Conservation (phyloP, 2,113 vertebrate genomes). For the Semicossyphus pulcher region DNA sequence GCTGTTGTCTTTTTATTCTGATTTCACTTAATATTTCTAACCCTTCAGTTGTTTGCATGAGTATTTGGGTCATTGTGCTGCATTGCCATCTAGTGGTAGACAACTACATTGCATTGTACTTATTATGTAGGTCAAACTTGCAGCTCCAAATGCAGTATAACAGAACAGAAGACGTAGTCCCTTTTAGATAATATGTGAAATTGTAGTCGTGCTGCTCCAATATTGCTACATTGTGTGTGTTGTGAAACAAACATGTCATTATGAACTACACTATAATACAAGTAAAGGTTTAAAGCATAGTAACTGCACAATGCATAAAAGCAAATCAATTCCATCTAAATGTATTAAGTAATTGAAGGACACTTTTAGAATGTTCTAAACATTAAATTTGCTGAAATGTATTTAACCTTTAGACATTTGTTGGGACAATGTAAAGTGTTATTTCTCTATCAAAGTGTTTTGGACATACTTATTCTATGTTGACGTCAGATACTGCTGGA, state of each 20-base stretch:
- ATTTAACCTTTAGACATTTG: too few species aligned
- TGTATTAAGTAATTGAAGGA: too few species aligned
- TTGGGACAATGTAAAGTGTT: too few species aligned
- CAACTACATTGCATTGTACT: not conserved
- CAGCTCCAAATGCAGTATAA: not conserved
- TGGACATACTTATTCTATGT: too few species aligned
- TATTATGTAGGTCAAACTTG: constrained; percentile 61
- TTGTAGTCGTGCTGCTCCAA: not conserved
- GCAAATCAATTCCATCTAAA: not conserved
- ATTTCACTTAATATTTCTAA: not conserved
- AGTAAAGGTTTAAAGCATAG: not conserved
- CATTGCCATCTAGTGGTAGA: constrained; percentile 58
- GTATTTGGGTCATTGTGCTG: constrained; percentile 31
- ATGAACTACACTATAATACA: not conserved
- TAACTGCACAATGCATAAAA: not conserved
- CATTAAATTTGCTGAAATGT: too few species aligned
- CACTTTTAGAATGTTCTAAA: too few species aligned
- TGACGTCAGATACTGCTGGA: too few species aligned
- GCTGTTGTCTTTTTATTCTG: not conserved
- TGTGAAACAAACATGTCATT: not conserved
- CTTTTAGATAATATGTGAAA: not conserved
- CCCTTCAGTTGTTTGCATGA: not conserved
- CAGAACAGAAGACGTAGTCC: too few species aligned
- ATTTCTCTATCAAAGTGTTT: too few species aligned
- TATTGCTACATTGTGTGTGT: not conserved